phyloP scores from a whole-genome alignment of 2,888 invertebrate genomes.

The Norana najaformis region DNA sequence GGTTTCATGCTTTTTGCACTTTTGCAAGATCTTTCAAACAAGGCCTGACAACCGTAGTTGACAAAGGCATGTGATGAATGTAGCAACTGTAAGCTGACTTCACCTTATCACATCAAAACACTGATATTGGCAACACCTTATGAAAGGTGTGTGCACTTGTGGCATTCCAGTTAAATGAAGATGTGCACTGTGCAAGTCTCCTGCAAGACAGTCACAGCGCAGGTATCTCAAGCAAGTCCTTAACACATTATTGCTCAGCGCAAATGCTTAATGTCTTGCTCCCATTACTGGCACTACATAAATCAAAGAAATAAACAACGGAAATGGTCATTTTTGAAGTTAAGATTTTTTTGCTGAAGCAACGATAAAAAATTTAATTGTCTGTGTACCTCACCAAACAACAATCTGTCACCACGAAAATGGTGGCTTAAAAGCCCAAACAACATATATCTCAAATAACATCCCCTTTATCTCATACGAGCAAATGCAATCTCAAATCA shows the following conservation, averaged over 20 bases:
- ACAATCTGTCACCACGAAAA: background rate
- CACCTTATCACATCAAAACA: background rate
- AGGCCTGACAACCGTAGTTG: background rate
- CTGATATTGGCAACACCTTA: background rate
- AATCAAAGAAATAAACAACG: background rate
- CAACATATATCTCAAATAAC: too few relatives aligned
- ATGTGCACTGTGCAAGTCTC: background rate
- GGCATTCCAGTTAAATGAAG: background rate
- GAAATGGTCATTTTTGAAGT: background rate
- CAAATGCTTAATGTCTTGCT: background rate
- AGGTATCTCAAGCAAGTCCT: background rate
- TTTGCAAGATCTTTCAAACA: background rate
- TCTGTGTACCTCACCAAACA: background rate
- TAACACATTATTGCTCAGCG: background rate
- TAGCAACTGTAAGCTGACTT: background rate
- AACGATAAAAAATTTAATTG: too few relatives aligned
- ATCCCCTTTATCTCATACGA: background rate
- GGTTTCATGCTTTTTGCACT: background rate
- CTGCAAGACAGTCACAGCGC: background rate
- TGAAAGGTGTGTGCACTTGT: background rate
- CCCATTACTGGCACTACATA: background rate
- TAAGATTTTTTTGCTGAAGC: background rate
- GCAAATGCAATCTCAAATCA: background rate
- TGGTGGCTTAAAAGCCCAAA: background rate
- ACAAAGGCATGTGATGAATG: background rate